Percentiles rank a stretch among this genome's conserved stretches.
These are phyloP conservation scores for Limnephilus lunatus DNA, from an alignment of 2,888 invertebrate species.

Conservation along the genomic window DNA sequence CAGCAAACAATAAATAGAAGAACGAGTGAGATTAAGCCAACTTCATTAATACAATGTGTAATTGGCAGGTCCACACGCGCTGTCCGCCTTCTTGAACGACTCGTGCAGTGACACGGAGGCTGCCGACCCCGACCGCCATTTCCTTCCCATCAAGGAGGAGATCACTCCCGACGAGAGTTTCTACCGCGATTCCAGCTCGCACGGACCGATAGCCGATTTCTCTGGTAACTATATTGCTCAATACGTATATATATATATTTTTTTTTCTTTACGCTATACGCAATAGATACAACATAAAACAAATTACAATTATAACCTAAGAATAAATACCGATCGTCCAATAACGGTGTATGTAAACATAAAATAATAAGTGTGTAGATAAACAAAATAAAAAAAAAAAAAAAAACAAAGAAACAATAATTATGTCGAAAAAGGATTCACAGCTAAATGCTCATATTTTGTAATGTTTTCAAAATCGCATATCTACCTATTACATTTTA, in stretches of 20 bases:
- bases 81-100: constrained; percentile 74
- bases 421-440: too few species aligned
- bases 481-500: too few species aligned
- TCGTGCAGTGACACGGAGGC: constrained; percentile 75
- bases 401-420: too few species aligned
- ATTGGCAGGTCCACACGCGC: constrained; percentile 71
- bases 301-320: too few species aligned
- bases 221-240: constrained; percentile 38
- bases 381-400: too few species aligned
- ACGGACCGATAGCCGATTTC: constrained; percentile 56
- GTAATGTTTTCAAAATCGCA: too few species aligned
- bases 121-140: constrained; percentile 68
- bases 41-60: background rate
- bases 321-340: background rate
- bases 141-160: constrained; percentile 73
- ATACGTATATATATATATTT: background rate
- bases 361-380: too few species aligned
- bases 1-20: background rate
- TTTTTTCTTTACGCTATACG: background rate
- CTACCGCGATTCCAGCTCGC: constrained; percentile 54
- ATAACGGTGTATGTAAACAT: too few species aligned
- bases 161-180: constrained; percentile 70
- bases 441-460: too few species aligned
- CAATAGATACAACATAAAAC: too few species aligned
- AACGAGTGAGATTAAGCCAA: too few species aligned